Evolutionary conservation across 2,797 vertebrate species (phyloP), one percentile per base, ranked within the genome.

Genomic region (Emys orbicularis): DNA sequence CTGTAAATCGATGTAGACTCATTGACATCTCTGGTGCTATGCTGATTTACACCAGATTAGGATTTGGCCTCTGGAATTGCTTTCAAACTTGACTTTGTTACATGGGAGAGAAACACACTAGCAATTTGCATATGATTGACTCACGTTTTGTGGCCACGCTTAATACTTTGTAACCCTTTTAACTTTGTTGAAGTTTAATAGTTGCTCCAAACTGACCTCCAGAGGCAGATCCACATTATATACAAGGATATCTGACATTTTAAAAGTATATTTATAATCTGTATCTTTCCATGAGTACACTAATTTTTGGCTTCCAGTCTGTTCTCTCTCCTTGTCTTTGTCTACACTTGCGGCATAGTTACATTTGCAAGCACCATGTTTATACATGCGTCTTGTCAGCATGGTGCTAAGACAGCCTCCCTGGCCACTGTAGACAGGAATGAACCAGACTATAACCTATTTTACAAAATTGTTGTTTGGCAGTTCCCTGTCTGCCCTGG

Each of bases 1-100:
- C 57, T 95, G 82, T 85, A 96, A 95, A 59, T 84, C n/a, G 59
- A 31, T 88, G 92, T 49, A 87, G 57, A 89, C 83, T 18, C 57
- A 65, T 65, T 87, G 77, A 80, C 95, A 94, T 93, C 80, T 79
- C 21, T 31, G 0, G 0, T 87, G 52, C 90, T 76, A 0, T 85
- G 15, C 77, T 74, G 84, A 79, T 83, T 84, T 5, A 34, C 37
- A 84, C 0, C 54, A 93, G 68, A 59, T 93, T 0, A 5, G 84
- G 52, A 49, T 88, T 79, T 93, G 80, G 82, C 82, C 47, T 94
- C 93, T 88, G 59, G 56, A 4, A 56, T 56, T 85, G 41, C 54
- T 87, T 94, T 90, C 84, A 72, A 77, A 84, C 41, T 13, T 31
- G 57, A 41, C 85, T 95, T 41, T 88, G 86, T 57, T 89, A 41